Evolutionary conservation across 1,140 invertebrate species (phyloP).

Genomic region (Listronotus oregonensis): DNA sequence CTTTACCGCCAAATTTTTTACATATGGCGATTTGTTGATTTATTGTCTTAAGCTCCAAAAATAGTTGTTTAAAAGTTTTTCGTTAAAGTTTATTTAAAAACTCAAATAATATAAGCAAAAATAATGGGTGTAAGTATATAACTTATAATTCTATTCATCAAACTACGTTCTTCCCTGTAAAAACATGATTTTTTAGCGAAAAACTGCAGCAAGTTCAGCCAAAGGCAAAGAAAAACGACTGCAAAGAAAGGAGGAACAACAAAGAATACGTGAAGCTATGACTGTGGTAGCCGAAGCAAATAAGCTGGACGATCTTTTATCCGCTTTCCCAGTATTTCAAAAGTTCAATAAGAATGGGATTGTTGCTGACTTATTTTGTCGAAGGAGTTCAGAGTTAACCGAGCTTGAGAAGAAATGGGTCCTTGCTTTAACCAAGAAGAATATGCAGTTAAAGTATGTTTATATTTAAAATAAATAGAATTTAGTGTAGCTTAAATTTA

Average conservation of each 20-base stretch:
- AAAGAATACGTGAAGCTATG: slow-evolving; percentile 52
- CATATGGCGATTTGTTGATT: slow-evolving; percentile 9
- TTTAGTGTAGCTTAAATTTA: too few species aligned
- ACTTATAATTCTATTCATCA: background rate
- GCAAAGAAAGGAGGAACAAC: slow-evolving; percentile 56
- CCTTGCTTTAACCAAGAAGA: slow-evolving; percentile 63
- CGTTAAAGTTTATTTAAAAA: background rate
- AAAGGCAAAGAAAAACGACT: slow-evolving; percentile 57
- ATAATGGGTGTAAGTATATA: slow-evolving; percentile 1
- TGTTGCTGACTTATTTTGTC: slow-evolving; percentile 49
- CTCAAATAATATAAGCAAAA: background rate
- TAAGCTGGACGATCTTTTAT: slow-evolving; percentile 55
- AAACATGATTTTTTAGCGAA: slow-evolving; percentile 30
- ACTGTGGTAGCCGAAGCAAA: slow-evolving; percentile 54
- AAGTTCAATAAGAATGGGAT: slow-evolving; percentile 56
- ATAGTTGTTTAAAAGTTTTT: background rate
- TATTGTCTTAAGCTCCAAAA: too few species aligned
- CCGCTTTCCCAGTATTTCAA: slow-evolving; percentile 54
- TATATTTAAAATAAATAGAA: background rate
- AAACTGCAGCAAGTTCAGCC: slow-evolving; percentile 41
- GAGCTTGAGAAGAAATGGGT: slow-evolving; percentile 58
- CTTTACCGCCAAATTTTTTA: slow-evolving; percentile 6
- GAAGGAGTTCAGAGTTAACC: slow-evolving; percentile 44
- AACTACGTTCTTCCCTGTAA: background rate
- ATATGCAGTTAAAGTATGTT: slow-evolving; percentile 64